Base-by-base conservation (phyloP, 2,888 invertebrate genomes). In the Agelastica alni region DNA sequence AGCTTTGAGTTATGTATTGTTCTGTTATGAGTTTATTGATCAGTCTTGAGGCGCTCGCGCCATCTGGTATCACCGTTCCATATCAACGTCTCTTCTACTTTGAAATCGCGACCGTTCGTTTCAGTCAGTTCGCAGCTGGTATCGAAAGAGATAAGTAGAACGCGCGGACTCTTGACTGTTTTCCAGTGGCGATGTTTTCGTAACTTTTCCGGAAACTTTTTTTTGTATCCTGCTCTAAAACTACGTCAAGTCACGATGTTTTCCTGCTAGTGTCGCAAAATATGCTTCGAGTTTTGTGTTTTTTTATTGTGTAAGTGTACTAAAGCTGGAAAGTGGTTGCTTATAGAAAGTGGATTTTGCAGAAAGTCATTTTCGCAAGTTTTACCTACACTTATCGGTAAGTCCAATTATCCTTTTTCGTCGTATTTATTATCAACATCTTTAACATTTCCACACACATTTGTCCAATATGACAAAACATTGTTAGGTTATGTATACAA, bases 261-360 rank as follows among this genome's bases (percentile, higher is more conserved):
- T 49, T 60, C 46, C 43, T 63, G 49, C 51, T 54, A 59, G 70
- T 71, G 73, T 59, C 62, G 54, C 64, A 66, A 70, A 71, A 69
- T 67, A 73, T 72, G 72, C 70, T 65, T 68, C 58, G 67, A 68
- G 68, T 71, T 68, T 65, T 69, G 71, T 72, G 72, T 69, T 61
- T 51, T 69, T 46, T 70, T 72, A 71, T 73, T 71, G 72, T 74
- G 72, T 66, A 70, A 70, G 73, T 74, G 73, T 69, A 58, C 67
- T 69, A 68, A 67, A 63, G 59, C 68, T 72, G 74, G 72, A 75
- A 73, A 74, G 73, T 75, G 74, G 68, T 42, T 28, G 71, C 68
- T 68, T 66, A 63, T 75, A 76, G 75, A 75, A 76, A 75, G 75
- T 75, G 74, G 74, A 70, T 74, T 75, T 39, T 17, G 37, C 37